Base-by-base conservation (phyloP, 2,888 invertebrate genomes). In the Pammene aurita region DNA sequence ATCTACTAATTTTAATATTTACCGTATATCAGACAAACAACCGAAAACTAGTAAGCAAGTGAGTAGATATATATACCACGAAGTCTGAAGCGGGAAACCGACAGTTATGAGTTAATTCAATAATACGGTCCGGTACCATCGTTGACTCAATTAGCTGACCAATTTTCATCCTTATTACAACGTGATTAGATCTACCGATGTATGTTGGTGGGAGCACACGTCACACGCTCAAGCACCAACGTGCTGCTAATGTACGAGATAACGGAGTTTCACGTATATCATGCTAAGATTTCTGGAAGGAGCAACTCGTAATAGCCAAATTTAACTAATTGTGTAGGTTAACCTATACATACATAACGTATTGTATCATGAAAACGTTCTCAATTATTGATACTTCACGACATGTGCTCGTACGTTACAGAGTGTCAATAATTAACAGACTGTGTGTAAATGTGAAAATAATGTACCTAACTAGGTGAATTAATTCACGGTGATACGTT, bases 101-200 rank as follows among this genome's bases (percentile, higher is more conserved):
- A 74, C 76, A 76, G 78, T 84, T 84, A 81, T 75, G 76, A 73
- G 75, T 76, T 80, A 82, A 84, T 82, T 81, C 77, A 80, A 84
- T 82, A 77, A 81, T 71, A 69, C 67, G 72, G 72, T 68, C 72
- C 72, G 70, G 52, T 72, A 70, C 64, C 50, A 48, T 18, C 50
- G 50, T 50, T 10, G 14, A 11, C 50, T 6, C 7, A 50, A 26
- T 26, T 50, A 26, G 1, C 11, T 26, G 18, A 13, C 26, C 11
- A 50, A 18, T 18, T 11, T 9, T 50, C 18, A 10, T 18, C 13
- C 26, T 26, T 50, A 50, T 26, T 50, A 11, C 50, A 50, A 50
- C 11, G 50, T 6, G 11, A 26, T 26, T 50, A 11, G 26, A 5
- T 18, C 50, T 26, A 18, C 50, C 18, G 5, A 5, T 50, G 11